phyloP scores from a whole-genome alignment of 2,113 vertebrate species.

The Calidris pugnax region DNA sequence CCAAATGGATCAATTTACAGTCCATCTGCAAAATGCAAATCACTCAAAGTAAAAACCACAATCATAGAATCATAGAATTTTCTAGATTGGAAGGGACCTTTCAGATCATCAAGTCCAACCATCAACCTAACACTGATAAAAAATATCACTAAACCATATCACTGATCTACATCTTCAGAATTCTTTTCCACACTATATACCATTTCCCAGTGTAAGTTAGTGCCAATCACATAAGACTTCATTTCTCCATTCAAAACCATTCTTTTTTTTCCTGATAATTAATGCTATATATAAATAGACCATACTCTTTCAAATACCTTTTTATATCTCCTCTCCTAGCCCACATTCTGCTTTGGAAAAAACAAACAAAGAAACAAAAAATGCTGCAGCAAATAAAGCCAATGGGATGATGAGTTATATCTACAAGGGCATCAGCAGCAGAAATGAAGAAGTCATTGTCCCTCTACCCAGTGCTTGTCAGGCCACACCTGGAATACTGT shows the following conservation, averaged over 20 bases:
- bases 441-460: not conserved
- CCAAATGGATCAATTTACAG: not conserved
- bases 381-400: not conserved
- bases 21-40: not conserved
- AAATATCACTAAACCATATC: too few species aligned
- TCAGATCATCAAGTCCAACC: too few species aligned
- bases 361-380: not conserved
- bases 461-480: not conserved
- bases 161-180: not conserved
- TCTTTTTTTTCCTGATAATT: not conserved
- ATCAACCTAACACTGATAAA: too few species aligned
- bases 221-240: not conserved
- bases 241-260: not conserved
- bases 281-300: not conserved
- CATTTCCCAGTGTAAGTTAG: not conserved
- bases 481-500: not conserved
- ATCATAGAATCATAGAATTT: not conserved
- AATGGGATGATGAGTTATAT: not conserved
- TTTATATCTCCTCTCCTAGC: not conserved
- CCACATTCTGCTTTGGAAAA: not conserved
- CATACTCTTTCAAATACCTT: not conserved
- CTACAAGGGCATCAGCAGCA: not conserved
- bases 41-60: not conserved
- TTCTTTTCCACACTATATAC: not conserved
- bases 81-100: too few species aligned